Evolutionary conservation across 2,113 vertebrate genomes (phyloP).

Genomic region (Syngnathus scovelli): DNA sequence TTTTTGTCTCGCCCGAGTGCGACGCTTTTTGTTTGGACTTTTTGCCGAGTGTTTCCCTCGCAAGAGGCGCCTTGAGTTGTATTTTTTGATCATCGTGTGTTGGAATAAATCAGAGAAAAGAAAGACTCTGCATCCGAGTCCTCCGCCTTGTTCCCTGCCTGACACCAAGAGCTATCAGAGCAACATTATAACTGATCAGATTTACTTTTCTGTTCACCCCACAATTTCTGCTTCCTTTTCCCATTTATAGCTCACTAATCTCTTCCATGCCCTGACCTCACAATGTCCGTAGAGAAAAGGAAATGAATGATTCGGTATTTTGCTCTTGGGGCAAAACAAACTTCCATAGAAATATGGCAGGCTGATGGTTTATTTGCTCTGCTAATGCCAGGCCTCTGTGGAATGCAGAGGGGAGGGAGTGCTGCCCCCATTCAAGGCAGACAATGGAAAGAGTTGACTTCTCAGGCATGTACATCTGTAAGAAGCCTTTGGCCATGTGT

Average conservation of each 20-base stretch:
- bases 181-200: conserved; percentile 16
- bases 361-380: conserved; percentile 50
- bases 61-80: too few species aligned
- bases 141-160: too few species aligned
- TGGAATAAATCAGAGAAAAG: too few species aligned
- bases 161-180: background rate
- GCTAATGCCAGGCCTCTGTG: conserved; percentile 52
- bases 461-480: conserved; percentile 25
- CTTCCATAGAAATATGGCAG: conserved; percentile 36
- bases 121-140: too few species aligned
- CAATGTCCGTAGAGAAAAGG: conserved; percentile 35
- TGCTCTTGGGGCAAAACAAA: conserved; percentile 31
- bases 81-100: too few species aligned
- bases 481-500: background rate
- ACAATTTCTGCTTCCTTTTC: conserved; percentile 44
- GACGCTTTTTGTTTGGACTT: too few species aligned
- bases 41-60: too few species aligned
- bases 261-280: conserved; percentile 30
- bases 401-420: conserved; percentile 26
- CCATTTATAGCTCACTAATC: conserved; percentile 35
- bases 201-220: conserved; percentile 12
- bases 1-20: too few species aligned
- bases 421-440: conserved; percentile 2
- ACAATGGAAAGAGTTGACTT: conserved; percentile 11
- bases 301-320: conserved; percentile 61